Base-by-base conservation (phyloP, 1,140 invertebrate genomes). In the Fopius arisanus region DNA sequence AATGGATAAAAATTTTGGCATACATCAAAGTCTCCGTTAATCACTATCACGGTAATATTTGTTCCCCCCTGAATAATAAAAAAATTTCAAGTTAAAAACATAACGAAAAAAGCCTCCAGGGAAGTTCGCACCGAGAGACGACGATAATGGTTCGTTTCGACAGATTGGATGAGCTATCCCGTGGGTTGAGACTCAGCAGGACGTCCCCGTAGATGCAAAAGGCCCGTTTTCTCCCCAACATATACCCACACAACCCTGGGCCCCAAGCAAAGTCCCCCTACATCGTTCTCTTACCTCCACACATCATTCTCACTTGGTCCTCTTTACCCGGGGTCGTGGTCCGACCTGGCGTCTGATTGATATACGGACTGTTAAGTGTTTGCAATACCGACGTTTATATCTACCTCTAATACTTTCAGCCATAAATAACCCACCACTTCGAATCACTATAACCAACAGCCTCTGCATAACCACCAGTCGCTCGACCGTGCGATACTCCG, bases 291-390 rank as follows among this genome's bases (percentile, higher is more conserved):
- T 59, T 59, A 59, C 54, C 54, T 26, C 23, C 54, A 59, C 54
- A 59, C 19, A 59, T 59, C 54, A 59, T 63, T 66, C 28, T 48
- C 19, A 68, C 65, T 73, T 40, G 16, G 33, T 67, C 41, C 66
- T 31, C 66, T 67, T 73, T 68, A 54, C 29, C 29, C 72, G 77
- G 77, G 78, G 80, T 79, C 78, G 79, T 78, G 78, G 78, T 78
- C 77, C 70, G 68, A 77, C 74, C 77, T 84, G 83, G 82, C 84
- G 81, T 87, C 80, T 87, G 86, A 88, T 87, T 87, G 87, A 88
- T 87, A 87, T 88, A 88, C 83, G 81, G 84, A 87, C 86, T 87
- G 86, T 88, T 87, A 87, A 88, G 86, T 86, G 86, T 85, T 84
- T 84, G 84, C 84, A 86, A 87, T 87, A 84, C 84, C 81, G 85